Base-by-base conservation (phyloP, 1,140 invertebrate genomes). In the Drosophila asahinai region DNA sequence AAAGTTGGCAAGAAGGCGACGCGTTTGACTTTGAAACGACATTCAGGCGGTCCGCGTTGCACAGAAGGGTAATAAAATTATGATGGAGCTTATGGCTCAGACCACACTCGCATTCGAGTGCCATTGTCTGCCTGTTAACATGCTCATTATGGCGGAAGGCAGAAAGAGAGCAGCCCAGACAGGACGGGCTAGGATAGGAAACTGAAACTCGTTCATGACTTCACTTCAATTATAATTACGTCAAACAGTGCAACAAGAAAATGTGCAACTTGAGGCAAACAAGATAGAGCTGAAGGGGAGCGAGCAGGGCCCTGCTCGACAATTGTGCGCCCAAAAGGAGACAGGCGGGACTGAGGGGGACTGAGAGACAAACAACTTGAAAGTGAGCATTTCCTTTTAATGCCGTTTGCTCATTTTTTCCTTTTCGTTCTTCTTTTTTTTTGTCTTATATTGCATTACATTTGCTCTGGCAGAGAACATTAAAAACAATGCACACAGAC, bases 151-250 rank as follows among this genome's bases (percentile, higher is more conserved):
- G 77, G 84, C 66, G 47, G 61, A 66, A 80, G 70, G 70, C 71
- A 71, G 80, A 71, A 81, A 81, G 59, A 52, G 38, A 72, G 64
- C 54, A 62, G 40, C 43, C 25, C 55, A 77, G 76, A 63, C 55
- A 40, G 38, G 33, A 52, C 40, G 25, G 11, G 15, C 47, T 11
- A 14, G 45, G 71, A 38, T 22, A 73, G 63, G 73, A 71, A 60
- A 77, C 66, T 71, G 64, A 80, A 74, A 89, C 89, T 91, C 84
- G 84, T 84, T 87, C 84, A 87, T 81, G 86, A 89, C 84, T 91
- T 89, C 83, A 91, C 89, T 91, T 91, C 89, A 91, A 91, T 91
- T 91, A 91, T 91, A 91, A 91, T 91, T 91, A 86, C 81, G 84
- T 89, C 81, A 91, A 91, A 89, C 84, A 87, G 84, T 90, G 84